Base-by-base conservation (phyloP, 1,140 invertebrate species). In the Hetaerina americana region DNA sequence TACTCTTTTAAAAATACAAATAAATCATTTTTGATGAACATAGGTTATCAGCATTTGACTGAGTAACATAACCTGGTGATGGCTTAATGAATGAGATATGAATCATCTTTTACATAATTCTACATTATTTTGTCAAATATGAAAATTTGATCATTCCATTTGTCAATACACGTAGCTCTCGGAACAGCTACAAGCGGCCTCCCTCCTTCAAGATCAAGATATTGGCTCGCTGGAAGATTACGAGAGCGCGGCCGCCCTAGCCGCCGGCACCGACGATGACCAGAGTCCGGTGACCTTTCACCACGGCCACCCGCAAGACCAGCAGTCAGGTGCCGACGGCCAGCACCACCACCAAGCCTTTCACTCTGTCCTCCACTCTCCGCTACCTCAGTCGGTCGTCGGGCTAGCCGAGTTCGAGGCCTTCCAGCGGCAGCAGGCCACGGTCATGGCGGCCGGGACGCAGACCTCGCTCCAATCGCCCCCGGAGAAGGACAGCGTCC, bases 351-450 rank as follows among this genome's bases (percentile, higher is more conserved):
- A 78, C 77, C 86, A 89, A 66, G 87, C 89, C 71, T 81, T 92
- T 0, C 89, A 90, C 77, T 88, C 89, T 0, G 84, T 91, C 5
- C 81, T 91, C 3, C 89, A 91, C 76, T 90, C 89, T 1, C 89
- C 89, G 0, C 78, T 91, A 15, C 90, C 90, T n/a, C 67, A 68
- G 24, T 68, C 67, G 12, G 67, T 68, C 0, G 91, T 91, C 78
- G 90, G 89, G 28, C 79, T 93, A 73, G 91, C 91, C 1, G 91
- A 92, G 77, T 92, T 93, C 78, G 89, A 89, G 76, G 89, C 91
- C 26, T 92, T 87, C 78, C 77, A 85, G 76, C 24, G 68, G 66
- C 66, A 75, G 72, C 70, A 73, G 6, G 40, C 40, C 1, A 57
- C 40, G 40, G 40, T 57, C 15, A 57, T 57, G 40, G 40, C 40